Percentiles rank a stretch among this genome's conserved stretches.
Evolutionary conservation across 2,797 vertebrate species (phyloP).

Genomic region (Anguilla pacifica): DNA sequence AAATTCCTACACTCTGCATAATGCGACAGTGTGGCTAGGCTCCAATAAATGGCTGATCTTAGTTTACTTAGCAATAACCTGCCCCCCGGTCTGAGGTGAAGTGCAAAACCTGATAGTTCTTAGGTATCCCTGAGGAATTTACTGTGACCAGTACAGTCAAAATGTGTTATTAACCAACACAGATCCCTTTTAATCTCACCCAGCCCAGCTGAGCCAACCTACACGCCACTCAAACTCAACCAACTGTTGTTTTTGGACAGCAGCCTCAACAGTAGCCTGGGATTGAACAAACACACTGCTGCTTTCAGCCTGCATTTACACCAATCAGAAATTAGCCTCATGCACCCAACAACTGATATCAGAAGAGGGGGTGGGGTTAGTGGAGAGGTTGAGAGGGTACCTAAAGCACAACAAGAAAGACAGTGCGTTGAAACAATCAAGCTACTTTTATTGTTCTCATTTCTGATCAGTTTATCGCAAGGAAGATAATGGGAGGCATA

Average conservation of each 20-base stretch:
- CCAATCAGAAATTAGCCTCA: constrained; percentile 41
- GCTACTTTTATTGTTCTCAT: no score
- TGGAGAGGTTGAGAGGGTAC: no score
- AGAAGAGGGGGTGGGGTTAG: neutral
- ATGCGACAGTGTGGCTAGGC: neutral
- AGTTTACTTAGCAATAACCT: neutral
- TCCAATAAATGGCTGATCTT: neutral
- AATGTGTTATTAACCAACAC: constrained; percentile 43
- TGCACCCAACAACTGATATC: constrained; percentile 41
- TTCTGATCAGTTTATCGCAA: no score
- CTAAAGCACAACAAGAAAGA: no score
- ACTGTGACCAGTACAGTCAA: constrained; percentile 41
- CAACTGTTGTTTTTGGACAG: constrained; percentile 54
- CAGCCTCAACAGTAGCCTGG: neutral
- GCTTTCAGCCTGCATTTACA: constrained; percentile 46
- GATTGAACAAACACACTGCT: constrained; percentile 42
- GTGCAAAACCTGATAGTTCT: constrained; percentile 26
- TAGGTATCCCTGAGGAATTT: constrained; percentile 40
- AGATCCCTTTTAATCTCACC: constrained; percentile 46
- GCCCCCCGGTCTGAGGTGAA: constrained; percentile 21
- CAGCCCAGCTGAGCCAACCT: constrained; percentile 40
- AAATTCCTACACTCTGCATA: neutral
- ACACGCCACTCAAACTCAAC: constrained; percentile 35
- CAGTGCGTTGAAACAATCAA: no score
- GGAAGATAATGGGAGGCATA: no score